Conservation (phyloP, 2,113 vertebrate species). For the Rafetus swinhoei region DNA sequence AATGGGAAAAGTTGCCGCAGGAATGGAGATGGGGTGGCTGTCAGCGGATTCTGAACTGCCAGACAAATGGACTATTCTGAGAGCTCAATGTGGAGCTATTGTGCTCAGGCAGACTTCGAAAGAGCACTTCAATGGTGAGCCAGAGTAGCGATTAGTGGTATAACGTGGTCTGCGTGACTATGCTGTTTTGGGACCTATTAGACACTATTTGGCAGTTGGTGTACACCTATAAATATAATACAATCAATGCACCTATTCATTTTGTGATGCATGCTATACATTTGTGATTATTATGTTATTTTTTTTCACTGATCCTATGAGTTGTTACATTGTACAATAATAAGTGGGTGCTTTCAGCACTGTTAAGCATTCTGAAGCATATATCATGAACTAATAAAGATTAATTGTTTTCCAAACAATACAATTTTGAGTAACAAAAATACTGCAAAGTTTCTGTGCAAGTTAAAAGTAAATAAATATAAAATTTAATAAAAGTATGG, state of each 20-base stretch:
- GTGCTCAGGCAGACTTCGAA: not conserved
- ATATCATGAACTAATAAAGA: not conserved
- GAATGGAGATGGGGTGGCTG: not conserved
- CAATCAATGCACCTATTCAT: not conserved
- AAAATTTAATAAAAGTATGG: not conserved
- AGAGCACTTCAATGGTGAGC: not conserved
- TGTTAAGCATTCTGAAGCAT: not conserved
- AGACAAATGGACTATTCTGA: not conserved
- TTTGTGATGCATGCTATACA: not conserved
- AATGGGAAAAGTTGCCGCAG: not conserved
- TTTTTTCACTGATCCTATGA: not conserved
- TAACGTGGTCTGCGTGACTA: too few relatives aligned
- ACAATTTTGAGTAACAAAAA: not conserved
- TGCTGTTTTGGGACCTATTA: not conserved
- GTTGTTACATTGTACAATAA: not conserved
- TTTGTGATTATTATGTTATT: not conserved
- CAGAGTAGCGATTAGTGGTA: not conserved
- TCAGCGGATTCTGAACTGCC: not conserved
- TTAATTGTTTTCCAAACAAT: not conserved
- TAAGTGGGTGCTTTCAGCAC: not conserved
- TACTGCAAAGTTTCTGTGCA: not conserved
- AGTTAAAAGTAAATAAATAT: not conserved
- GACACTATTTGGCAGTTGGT: not conserved
- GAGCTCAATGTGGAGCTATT: not conserved
- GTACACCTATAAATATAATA: not conserved